Evolutionary conservation across 2,113 vertebrate species (phyloP), one percentile per base, ranked within the genome.

Genomic region (Ophthalmolycus amberensis): DNA sequence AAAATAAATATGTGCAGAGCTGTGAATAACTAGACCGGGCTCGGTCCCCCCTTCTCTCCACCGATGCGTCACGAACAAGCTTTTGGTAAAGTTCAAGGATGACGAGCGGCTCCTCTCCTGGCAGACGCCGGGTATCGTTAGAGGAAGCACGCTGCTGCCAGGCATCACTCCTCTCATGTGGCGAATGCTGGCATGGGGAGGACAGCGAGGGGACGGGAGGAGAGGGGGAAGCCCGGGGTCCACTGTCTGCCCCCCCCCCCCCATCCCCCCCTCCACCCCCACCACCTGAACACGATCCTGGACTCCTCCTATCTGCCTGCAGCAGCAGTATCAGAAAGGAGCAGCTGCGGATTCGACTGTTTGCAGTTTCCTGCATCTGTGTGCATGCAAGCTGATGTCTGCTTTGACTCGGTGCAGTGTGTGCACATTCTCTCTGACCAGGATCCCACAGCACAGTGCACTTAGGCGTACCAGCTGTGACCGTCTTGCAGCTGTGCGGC

Each of bases 121-220:
- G 69, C 70, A 75, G 69, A 79, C 68, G 16, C 50, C 50, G 82
- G 38, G 68, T 32, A n/a, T 82, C 69, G 84, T 73, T 14, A 74
- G 74, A 88, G 80, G 77, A n/a, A 59, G 37, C 82, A 5, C 0
- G 18, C 73, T 27, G 70, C 78, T 81, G 80, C 29, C 3, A 87
- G 85, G 79, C 78, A 72, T 73, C 67, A 29, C 38, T 85, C 77
- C 63, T 87, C 76, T 77, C 84, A 66, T 84, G 78, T 81, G 78
- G 75, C 6, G 75, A 82, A 84, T 46, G 80, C 54, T 84, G 68
- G 71, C 50, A 54, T 80, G 84, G 84, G 42, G 77, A 79, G 40
- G 67, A 75, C 29, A 58, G 65, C 5, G 22, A 77, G 73, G 38
- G 66, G 54, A 79, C 40, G 52, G 44, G 74, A 75, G 40, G 37